Base-by-base conservation (phyloP, 2,888 invertebrate species). In the Pheosia gnoma region DNA sequence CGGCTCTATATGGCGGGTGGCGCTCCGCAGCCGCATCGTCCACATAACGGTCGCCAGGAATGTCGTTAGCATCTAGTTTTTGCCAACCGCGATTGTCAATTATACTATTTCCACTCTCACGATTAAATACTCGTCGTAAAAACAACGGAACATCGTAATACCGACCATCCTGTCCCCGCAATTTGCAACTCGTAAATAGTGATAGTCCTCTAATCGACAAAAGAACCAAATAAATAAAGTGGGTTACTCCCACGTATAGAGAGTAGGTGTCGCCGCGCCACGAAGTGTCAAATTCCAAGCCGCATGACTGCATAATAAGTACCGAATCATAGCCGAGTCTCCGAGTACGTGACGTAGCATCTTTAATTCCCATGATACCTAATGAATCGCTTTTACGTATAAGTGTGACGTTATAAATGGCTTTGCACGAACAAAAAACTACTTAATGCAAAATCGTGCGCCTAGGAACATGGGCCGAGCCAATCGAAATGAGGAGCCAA, bases 371-470 rank as follows among this genome's bases (percentile, higher is more conserved):
- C 79, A 76, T 76, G 82, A 81, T 82, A 81, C 78, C 84, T 85
- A 87, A 88, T 85, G 86, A 86, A 86, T 83, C 74, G 83, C 78
- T 80, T 87, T 85, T 86, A 87, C 82, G 80, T 82, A 79, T 82
- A 81, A 83, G 81, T 84, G 86, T 89, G 89, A 87, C 86, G 87
- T 87, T 89, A 85, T 84, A 90, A 88, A 88, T 87, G 83, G 85
- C 83, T 86, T 82, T 86, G 86, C 87, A 87, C 80, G 85, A 87
- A 87, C 84, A 87, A 90, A 91, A 90, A 90, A 88, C 87, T 84
- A 87, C 86, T 91, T 90, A 90, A 89, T 90, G 88, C 91, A 89
- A 86, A 91, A 89, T 88, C 90, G 90, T 91, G 91, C 84, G 90
- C 89, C 89, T 88, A 91, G 88, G 76, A 87, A 91, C 90, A 91